Percentiles rank a stretch among this genome's conserved stretches.
Evolutionary conservation across 2,113 vertebrate species (phyloP).

Genomic region (Climacteris rufus): DNA sequence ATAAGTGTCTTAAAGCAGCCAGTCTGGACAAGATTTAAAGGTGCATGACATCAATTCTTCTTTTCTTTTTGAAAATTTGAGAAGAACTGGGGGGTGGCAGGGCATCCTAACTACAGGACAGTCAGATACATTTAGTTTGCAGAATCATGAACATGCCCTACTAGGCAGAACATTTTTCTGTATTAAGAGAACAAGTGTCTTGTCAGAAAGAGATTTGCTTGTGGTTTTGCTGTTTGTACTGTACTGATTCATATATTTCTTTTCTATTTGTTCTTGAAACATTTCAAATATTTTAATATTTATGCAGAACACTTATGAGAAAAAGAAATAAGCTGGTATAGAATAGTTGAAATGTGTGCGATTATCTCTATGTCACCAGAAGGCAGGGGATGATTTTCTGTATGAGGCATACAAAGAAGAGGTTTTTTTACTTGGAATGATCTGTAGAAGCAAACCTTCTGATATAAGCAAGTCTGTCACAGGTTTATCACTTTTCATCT

Average conservation of each 20-base stretch:
- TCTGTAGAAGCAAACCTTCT: not conserved
- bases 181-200: not conserved
- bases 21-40: not conserved
- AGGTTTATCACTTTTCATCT: not conserved
- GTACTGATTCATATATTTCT: not conserved
- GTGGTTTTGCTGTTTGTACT: not conserved
- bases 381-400: not conserved
- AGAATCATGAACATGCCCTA: not conserved
- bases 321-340: not conserved
- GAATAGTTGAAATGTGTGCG: not conserved
- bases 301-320: not conserved
- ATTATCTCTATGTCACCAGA: not conserved
- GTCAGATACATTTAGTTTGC: not conserved
- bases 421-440: not conserved
- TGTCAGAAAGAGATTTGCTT: not conserved
- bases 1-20: not conserved
- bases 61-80: not conserved
- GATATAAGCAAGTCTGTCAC: not conserved
- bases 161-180: not conserved
- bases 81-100: fast-evolving
- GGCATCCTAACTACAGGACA: not conserved
- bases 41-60: not conserved
- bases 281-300: not conserved
- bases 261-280: not conserved
- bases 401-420: not conserved